Conservation (phyloP, 2,888 invertebrate species). For the Tetheella fluctuosa region DNA sequence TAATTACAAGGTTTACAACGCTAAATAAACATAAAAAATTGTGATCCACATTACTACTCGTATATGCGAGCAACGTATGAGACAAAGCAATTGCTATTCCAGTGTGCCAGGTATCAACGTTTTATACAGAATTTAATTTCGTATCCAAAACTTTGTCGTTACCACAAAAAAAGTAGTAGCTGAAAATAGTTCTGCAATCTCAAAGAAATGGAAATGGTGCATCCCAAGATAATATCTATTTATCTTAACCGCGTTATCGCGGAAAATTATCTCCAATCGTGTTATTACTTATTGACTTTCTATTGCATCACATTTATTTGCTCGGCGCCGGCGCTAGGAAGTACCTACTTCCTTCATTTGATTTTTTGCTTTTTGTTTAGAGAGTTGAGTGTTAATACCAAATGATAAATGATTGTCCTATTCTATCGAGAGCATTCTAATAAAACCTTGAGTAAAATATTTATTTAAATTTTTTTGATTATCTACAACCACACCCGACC, state of each 20-base stretch:
- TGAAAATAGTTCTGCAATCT: neutral
- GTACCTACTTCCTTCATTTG: neutral
- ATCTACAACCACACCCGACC: neutral
- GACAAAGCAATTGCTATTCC: neutral
- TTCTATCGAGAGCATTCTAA: neutral
- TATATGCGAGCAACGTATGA: neutral
- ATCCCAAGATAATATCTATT: conserved; percentile 30
- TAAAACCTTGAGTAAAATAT: neutral
- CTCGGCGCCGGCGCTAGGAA: neutral
- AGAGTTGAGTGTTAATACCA: neutral
- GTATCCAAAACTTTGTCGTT: neutral
- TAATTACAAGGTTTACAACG: too few relatives aligned
- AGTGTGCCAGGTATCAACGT: neutral
- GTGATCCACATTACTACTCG: too few relatives aligned
- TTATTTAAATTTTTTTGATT: neutral
- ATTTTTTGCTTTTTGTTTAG: conserved; percentile 2
- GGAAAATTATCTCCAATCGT: conserved; percentile 43
- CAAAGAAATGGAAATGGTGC: neutral
- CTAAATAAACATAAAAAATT: too few relatives aligned
- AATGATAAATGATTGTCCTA: neutral
- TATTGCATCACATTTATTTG: conserved; percentile 18
- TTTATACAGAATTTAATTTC: neutral
- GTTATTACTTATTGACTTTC: conserved; percentile 41
- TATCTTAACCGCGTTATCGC: conserved; percentile 37
- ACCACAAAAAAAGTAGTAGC: neutral